Evolutionary conservation across 1,140 invertebrate genomes (phyloP).

Genomic region (Atta cephalotes): DNA sequence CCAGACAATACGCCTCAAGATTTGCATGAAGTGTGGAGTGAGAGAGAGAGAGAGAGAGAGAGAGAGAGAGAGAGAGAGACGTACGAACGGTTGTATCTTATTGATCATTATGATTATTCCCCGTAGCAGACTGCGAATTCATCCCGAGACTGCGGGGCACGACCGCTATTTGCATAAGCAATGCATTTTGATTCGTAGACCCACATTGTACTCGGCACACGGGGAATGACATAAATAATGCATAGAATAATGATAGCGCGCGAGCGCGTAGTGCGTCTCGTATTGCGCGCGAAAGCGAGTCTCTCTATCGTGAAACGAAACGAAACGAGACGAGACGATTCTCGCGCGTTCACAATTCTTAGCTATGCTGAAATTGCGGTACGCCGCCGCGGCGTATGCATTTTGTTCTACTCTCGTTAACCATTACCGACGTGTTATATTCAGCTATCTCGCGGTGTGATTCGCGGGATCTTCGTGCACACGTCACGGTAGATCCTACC

Average conservation of each 20-base stretch:
- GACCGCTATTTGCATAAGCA: slow-evolving; percentile 85
- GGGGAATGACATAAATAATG: slow-evolving; percentile 85
- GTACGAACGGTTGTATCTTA: slow-evolving; percentile 78
- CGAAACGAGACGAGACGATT: slow-evolving; percentile 62
- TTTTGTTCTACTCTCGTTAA: slow-evolving; percentile 50
- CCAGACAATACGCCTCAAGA: slow-evolving; percentile 75
- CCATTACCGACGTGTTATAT: slow-evolving; percentile 41
- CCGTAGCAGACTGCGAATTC: slow-evolving; percentile 77
- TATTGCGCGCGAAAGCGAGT: slow-evolving; percentile 45
- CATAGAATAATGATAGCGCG: slow-evolving; percentile 83
- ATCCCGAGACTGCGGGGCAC: slow-evolving; percentile 75
- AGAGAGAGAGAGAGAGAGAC: slow-evolving; percentile 22
- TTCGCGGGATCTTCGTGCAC: not conserved
- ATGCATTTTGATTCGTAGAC: slow-evolving; percentile 85
- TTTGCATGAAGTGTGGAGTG: slow-evolving; percentile 69
- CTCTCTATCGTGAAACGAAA: slow-evolving; percentile 62
- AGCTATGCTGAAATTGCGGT: slow-evolving; percentile 57
- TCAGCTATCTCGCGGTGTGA: slow-evolving; percentile 27
- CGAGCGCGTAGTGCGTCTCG: slow-evolving; percentile 33
- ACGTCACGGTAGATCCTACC: not conserved
- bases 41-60: not conserved
- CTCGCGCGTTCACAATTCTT: slow-evolving; percentile 73
- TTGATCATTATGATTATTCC: slow-evolving; percentile 83
- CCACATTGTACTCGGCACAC: slow-evolving; percentile 77
- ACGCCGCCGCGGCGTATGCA: slow-evolving; percentile 27